These are phyloP conservation scores for Tragopan temminckii DNA, from an alignment of 2,797 vertebrate genomes.

Conservation along the genomic window DNA sequence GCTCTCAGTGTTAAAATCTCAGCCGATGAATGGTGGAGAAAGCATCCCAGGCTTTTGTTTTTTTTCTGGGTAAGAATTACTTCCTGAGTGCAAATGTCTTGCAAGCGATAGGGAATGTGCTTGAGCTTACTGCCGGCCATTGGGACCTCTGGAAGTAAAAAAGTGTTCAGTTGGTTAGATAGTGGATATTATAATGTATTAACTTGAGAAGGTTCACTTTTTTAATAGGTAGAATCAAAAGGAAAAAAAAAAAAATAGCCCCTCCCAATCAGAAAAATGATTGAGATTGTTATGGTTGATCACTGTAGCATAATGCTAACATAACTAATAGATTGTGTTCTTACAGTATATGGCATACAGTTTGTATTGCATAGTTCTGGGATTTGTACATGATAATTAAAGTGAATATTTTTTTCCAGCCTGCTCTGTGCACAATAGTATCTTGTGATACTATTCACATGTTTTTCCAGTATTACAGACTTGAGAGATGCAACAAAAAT, in stretches of 20 bases:
- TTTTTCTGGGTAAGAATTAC: neutral
- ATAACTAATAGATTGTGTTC: neutral
- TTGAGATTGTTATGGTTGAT: neutral
- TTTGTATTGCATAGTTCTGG: neutral
- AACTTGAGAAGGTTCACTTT: neutral
- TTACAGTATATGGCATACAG: neutral
- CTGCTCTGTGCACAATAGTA: neutral
- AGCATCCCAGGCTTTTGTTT: neutral
- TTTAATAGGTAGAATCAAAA: neutral
- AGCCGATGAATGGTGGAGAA: neutral
- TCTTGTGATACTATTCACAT: neutral
- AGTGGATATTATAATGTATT: neutral
- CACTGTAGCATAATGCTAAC: neutral
- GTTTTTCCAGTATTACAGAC: neutral
- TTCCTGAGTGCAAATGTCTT: neutral
- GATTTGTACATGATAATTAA: neutral
- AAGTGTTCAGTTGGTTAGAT: neutral
- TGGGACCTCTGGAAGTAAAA: neutral
- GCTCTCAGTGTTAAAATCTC: neutral
- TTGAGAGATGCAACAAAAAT: neutral
- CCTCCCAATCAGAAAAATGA: neutral
- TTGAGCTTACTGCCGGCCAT: neutral
- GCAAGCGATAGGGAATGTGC: neutral
- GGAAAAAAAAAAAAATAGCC: neutral
- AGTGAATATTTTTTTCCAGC: neutral